Evolutionary conservation across 2,113 vertebrate genomes (phyloP).

Genomic region (Corythornis vintsioides): DNA sequence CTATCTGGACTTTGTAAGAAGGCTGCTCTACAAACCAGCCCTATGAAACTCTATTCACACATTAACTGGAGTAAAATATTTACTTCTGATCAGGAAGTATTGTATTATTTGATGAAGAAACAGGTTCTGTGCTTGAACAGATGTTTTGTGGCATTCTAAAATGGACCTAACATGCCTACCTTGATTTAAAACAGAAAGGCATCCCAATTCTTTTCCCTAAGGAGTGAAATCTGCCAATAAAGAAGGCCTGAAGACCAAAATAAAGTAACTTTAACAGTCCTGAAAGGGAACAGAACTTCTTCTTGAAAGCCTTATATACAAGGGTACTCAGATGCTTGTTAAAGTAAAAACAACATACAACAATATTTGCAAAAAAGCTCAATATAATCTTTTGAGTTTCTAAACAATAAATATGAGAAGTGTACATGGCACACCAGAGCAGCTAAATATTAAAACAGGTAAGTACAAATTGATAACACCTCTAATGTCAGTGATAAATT

Average conservation of each 20-base stretch:
- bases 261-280: neutral
- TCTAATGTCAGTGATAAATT: neutral
- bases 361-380: neutral
- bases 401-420: conserved; percentile 63
- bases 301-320: neutral
- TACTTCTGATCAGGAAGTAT: neutral
- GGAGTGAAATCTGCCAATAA: neutral
- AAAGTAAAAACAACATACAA: conserved; percentile 22
- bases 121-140: neutral
- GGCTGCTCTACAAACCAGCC: neutral
- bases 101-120: neutral
- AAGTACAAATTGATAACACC: conserved; percentile 34
- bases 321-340: neutral
- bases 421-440: conserved; percentile 54
- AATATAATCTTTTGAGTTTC: conserved; percentile 56
- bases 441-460: conserved; percentile 44
- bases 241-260: neutral
- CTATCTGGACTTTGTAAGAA: neutral
- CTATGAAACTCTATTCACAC: neutral
- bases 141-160: neutral
- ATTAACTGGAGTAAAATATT: neutral
- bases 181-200: neutral
- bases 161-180: neutral
- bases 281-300: neutral
- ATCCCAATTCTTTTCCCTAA: neutral